Conservation (phyloP, 1,140 invertebrate species). For the Drosophila teissieri region DNA sequence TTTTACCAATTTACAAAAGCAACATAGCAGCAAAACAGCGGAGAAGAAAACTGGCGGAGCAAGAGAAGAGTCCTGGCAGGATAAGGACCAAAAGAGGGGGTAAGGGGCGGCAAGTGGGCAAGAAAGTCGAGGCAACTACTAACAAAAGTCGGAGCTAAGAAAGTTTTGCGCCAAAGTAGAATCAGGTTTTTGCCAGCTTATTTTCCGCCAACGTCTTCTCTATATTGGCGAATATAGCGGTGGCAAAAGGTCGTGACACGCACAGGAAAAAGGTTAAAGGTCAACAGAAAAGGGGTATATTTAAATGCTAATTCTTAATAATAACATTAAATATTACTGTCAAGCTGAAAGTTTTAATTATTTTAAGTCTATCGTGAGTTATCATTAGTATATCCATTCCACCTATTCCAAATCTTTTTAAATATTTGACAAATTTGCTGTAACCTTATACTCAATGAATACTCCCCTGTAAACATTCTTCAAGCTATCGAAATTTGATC, state of each 20-base stretch:
- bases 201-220: slow-evolving; percentile 73
- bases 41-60: slow-evolving; percentile 23
- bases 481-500: background rate
- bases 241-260: slow-evolving; percentile 8
- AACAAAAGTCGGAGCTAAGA: slow-evolving; percentile 66
- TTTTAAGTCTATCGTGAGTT: too few species aligned
- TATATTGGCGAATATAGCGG: slow-evolving; percentile 46
- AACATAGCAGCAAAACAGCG: slow-evolving; percentile 60
- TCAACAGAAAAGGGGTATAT: background rate
- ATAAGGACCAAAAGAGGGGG: slow-evolving; percentile 2
- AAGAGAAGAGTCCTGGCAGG: slow-evolving; percentile 10
- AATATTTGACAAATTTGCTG: too few species aligned
- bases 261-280: background rate
- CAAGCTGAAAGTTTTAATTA: too few species aligned
- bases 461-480: too few species aligned
- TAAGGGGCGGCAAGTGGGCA: background rate
- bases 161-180: slow-evolving; percentile 72
- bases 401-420: too few species aligned
- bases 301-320: background rate
- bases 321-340: too few species aligned
- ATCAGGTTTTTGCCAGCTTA: slow-evolving; percentile 76
- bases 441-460: too few species aligned
- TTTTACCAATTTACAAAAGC: slow-evolving; percentile 83
- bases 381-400: too few species aligned
- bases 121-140: slow-evolving; percentile 29